Percentiles rank a stretch among this genome's conserved stretches.
phyloP scores from a whole-genome alignment of 2,113 vertebrate genomes.

The Thermophis baileyi region DNA sequence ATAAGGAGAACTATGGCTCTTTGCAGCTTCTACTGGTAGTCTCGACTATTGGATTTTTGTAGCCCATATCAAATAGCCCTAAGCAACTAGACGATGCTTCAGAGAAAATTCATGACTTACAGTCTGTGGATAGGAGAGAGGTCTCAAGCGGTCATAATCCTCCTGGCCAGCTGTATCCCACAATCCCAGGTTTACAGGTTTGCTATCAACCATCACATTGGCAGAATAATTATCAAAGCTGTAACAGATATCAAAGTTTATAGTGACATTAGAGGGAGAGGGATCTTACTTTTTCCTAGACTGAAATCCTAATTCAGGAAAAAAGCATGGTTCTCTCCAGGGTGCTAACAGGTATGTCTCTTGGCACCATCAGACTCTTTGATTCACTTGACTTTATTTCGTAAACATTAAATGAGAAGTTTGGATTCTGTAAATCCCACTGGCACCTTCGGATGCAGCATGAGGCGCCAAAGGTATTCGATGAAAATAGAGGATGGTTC shows the following conservation, averaged over 20 bases:
- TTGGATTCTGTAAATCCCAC: background rate
- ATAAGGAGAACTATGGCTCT: background rate
- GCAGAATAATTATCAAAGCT: slow-evolving; percentile 84
- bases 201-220: slow-evolving; percentile 84
- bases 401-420: background rate
- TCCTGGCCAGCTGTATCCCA: slow-evolving; percentile 90
- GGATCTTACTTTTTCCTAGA: background rate
- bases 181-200: slow-evolving; percentile 80
- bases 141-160: slow-evolving; percentile 85
- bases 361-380: background rate
- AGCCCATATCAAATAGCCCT: background rate
- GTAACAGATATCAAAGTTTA: slow-evolving; percentile 1
- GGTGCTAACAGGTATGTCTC: background rate
- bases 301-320: background rate
- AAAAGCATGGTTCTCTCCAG: background rate
- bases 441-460: background rate
- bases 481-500: background rate
- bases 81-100: background rate
- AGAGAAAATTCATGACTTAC: slow-evolving; percentile 51
- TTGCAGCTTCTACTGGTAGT: background rate
- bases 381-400: background rate
- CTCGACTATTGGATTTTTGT: background rate
- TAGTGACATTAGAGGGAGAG: background rate
- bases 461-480: background rate
- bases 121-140: slow-evolving; percentile 80